Conservation (phyloP, 2,888 invertebrate species). For the Cryptops parisi region DNA sequence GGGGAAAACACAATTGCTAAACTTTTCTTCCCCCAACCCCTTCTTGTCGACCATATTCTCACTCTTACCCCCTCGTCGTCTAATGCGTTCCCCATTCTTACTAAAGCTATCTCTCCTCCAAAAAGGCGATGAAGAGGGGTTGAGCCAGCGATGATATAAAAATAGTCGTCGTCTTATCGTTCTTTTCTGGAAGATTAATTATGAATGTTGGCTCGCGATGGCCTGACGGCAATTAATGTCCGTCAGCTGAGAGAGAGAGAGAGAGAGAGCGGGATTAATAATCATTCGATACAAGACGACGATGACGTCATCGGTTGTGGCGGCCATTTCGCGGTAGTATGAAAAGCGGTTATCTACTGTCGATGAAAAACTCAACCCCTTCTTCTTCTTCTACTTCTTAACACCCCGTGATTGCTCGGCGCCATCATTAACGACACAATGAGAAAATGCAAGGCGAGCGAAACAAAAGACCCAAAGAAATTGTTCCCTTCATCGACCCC, state of each 20-base stretch:
- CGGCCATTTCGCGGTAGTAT: background rate
- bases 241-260: background rate
- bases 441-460: background rate
- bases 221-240: background rate
- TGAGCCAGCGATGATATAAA: background rate
- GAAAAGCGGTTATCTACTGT: too few relatives aligned
- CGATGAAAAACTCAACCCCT: too few relatives aligned
- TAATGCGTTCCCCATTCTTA: too few relatives aligned
- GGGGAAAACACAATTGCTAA: too few relatives aligned
- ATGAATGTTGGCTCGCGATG: slow-evolving; percentile 8
- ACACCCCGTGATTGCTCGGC: background rate
- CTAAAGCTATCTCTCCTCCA: too few relatives aligned
- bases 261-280: background rate
- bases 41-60: too few relatives aligned
- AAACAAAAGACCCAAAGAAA: background rate
- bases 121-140: too few relatives aligned
- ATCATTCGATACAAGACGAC: background rate
- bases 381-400: too few relatives aligned
- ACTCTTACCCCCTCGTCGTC: too few relatives aligned
- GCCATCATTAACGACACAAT: background rate
- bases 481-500: too few relatives aligned
- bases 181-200: slow-evolving; percentile 13
- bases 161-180: slow-evolving; percentile 6
- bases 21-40: too few relatives aligned
- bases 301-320: background rate